These are phyloP conservation scores for Acleris laterana DNA, from an alignment of 2,888 invertebrate genomes.

Conservation along the genomic window DNA sequence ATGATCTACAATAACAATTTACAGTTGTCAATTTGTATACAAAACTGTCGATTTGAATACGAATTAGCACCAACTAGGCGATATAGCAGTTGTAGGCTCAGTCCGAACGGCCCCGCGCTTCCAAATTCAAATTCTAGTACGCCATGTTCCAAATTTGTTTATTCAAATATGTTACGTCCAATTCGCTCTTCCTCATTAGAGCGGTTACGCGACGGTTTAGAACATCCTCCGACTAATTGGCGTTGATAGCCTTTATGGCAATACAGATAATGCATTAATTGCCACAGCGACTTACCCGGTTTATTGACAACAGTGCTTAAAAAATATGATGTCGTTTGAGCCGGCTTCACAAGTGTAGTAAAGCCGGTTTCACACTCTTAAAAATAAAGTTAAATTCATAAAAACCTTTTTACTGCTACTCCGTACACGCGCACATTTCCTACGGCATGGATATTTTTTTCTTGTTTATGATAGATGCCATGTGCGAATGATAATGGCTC, in stretches of 20 bases:
- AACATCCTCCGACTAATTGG: conserved; percentile 63
- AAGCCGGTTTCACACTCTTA: conserved; percentile 21
- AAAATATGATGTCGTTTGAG: conserved; percentile 25
- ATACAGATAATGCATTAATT: conserved; percentile 47
- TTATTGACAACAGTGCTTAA: conserved; percentile 27
- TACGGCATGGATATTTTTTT: conserved; percentile 5
- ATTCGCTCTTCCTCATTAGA: conserved; percentile 81
- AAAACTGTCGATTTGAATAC: conserved; percentile 22
- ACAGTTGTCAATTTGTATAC: conserved; percentile 25
- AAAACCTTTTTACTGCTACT: conserved; percentile 18
- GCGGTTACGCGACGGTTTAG: conserved; percentile 65
- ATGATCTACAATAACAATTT: conserved; percentile 17
- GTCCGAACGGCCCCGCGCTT: conserved; percentile 14
- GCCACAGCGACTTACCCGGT: conserved; percentile 55
- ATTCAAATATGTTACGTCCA: conserved; percentile 62
- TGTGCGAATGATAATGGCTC: conserved; percentile 47
- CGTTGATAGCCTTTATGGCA: conserved; percentile 37
- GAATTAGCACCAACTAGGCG: conserved; percentile 17
- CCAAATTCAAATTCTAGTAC: conserved; percentile 33
- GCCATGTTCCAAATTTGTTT: conserved; percentile 48
- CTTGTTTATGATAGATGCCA: conserved; percentile 25
- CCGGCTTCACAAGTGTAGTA: conserved; percentile 14
- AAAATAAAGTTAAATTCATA: conserved; percentile 12
- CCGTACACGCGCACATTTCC: conserved; percentile 5
- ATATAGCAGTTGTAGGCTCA: background rate